Evolutionary conservation across 2,113 vertebrate species (phyloP).

Genomic region (Neodontobutis hainanensis): DNA sequence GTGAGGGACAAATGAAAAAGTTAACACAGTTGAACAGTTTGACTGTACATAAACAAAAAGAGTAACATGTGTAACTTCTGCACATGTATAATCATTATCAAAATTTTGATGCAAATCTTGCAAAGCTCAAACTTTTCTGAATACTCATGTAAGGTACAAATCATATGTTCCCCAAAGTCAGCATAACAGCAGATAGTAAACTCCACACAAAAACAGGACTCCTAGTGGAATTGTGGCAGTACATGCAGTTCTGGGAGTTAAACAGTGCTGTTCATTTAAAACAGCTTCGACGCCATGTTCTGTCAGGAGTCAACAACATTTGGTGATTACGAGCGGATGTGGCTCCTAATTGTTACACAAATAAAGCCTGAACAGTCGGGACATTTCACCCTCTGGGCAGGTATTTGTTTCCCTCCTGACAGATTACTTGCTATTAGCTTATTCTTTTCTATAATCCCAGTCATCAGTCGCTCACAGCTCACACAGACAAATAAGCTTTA

Average conservation of each 20-base stretch:
- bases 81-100: no score
- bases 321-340: slow-evolving; percentile 55
- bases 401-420: slow-evolving; percentile 23
- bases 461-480: no score
- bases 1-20: no score
- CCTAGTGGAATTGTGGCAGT: not conserved
- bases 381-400: slow-evolving; percentile 35
- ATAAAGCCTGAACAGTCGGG: slow-evolving; percentile 43
- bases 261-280: slow-evolving; percentile 23
- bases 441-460: slow-evolving; percentile 43
- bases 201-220: not conserved
- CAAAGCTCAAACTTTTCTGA: no score
- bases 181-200: not conserved
- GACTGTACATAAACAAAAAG: no score
- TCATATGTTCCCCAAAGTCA: no score
- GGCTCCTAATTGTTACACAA: slow-evolving; percentile 44
- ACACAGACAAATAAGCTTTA: slow-evolving; percentile 36
- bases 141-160: no score
- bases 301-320: slow-evolving; percentile 50
- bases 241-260: slow-evolving; percentile 3
- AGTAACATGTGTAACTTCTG: no score
- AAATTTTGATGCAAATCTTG: no score
- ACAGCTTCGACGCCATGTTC: slow-evolving; percentile 43
- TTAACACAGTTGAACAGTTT: no score
- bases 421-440: slow-evolving; percentile 51